phyloP scores from a whole-genome alignment of 2,113 vertebrate genomes.

The Pampusana beccarii region DNA sequence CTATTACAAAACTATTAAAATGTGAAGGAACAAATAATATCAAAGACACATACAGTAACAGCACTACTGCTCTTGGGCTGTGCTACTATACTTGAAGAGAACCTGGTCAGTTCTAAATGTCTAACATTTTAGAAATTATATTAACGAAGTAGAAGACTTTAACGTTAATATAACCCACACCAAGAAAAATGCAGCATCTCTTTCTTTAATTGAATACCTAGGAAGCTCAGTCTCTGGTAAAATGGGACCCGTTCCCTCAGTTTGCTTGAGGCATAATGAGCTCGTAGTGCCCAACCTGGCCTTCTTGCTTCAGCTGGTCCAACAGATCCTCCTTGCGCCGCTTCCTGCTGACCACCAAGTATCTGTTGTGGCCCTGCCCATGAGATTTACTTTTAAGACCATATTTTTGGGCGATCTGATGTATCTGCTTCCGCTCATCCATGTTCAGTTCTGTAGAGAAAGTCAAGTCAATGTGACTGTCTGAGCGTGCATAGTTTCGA shows the following conservation, averaged over 20 bases:
- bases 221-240: slow-evolving; percentile 8
- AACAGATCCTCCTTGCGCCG: slow-evolving; percentile 91
- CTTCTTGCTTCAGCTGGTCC: slow-evolving; percentile 93
- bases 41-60: slow-evolving; percentile 70
- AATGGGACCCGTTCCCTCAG: slow-evolving; percentile 22
- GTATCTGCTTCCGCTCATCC: slow-evolving; percentile 94
- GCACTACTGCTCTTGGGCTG: slow-evolving; percentile 67
- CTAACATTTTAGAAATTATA: slow-evolving; percentile 68
- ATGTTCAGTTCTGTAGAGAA: slow-evolving; percentile 95
- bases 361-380: slow-evolving; percentile 87
- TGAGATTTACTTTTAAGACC: slow-evolving; percentile 96
- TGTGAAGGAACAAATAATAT: slow-evolving; percentile 64
- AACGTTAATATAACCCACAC: slow-evolving; percentile 51
- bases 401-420: slow-evolving; percentile 91
- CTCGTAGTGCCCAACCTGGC: slow-evolving; percentile 94
- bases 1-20: slow-evolving; percentile 73
- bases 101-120: slow-evolving; percentile 30
- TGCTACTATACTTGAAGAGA: slow-evolving; percentile 62
- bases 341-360: slow-evolving; percentile 92
- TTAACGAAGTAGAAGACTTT: slow-evolving; percentile 60
- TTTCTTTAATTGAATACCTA: neutral
- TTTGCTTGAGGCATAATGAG: slow-evolving; percentile 91
- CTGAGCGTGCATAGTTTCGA: slow-evolving; percentile 89
- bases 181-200: slow-evolving; percentile 65
- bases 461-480: slow-evolving; percentile 91